Percentiles rank a stretch among this genome's conserved stretches.
phyloP scores from a whole-genome alignment of 2,797 vertebrate species.

The Macroramphosus scolopax region DNA sequence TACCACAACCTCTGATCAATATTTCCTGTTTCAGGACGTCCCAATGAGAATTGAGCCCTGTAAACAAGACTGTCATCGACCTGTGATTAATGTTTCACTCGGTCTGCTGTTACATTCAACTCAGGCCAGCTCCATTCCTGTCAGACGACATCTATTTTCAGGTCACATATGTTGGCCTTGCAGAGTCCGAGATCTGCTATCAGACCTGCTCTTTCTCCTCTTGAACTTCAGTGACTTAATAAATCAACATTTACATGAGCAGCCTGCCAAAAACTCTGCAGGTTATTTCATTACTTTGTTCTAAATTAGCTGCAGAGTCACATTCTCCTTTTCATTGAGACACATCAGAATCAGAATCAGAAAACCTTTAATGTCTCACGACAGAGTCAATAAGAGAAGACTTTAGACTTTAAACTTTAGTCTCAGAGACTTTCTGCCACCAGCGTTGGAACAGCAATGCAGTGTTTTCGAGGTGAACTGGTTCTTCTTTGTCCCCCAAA shows the following conservation, averaged over 20 bases:
- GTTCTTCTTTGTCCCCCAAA: too few relatives aligned
- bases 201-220: constrained; percentile 9
- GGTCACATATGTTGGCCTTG: constrained; percentile 4
- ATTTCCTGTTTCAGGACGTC: constrained; percentile 5
- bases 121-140: not conserved
- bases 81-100: constrained; percentile 28
- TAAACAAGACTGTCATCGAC: constrained; percentile 2
- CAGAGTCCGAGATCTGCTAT: not conserved
- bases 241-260: constrained; percentile 40
- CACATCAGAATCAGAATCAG: not conserved
- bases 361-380: not conserved
- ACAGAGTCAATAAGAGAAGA: too few relatives aligned
- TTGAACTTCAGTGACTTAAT: constrained; percentile 17
- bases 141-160: constrained; percentile 10
- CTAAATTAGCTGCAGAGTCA: not conserved
- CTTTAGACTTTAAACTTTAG: too few relatives aligned
- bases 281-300: constrained; percentile 12
- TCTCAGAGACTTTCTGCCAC: too few relatives aligned
- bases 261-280: constrained; percentile 8
- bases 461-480: too few relatives aligned
- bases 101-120: not conserved
- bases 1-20: not conserved
- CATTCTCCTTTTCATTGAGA: too few relatives aligned
- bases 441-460: too few relatives aligned
- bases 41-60: not conserved